A percentile compares a stretch with the other conserved stretches of the same genome.
Evolutionary conservation across 2,888 invertebrate species (phyloP).

Genomic region (Catonia carolina): DNA sequence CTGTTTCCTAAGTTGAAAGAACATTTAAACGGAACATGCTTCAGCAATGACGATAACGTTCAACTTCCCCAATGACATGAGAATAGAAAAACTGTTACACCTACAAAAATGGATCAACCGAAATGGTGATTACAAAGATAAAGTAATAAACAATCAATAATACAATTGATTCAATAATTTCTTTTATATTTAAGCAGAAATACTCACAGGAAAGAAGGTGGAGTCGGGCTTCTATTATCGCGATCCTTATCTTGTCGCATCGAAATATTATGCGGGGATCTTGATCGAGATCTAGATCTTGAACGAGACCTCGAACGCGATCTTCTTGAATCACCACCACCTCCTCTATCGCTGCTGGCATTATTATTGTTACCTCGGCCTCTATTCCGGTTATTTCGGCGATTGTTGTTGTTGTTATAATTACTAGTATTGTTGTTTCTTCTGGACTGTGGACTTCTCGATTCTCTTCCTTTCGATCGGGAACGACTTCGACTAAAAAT

Average conservation of each 20-base stretch:
- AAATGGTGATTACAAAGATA: too few relatives aligned
- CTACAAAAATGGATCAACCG: too few relatives aligned
- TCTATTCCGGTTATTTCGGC: not conserved
- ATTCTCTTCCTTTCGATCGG: conserved; percentile 39
- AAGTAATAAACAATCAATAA: too few relatives aligned
- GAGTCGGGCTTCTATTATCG: conserved; percentile 50
- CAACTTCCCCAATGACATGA: too few relatives aligned
- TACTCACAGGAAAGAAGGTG: conserved; percentile 70
- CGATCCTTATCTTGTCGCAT: conserved; percentile 36
- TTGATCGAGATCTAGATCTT: conserved; percentile 47
- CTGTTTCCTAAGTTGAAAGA: too few relatives aligned
- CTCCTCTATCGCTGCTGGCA: not conserved
- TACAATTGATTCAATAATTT: too few relatives aligned
- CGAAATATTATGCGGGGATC: conserved; percentile 45
- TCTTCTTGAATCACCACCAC: conserved; percentile 38
- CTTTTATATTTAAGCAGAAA: too few relatives aligned
- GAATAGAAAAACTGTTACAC: too few relatives aligned
- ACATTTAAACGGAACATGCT: too few relatives aligned
- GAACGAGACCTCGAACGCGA: conserved; percentile 45
- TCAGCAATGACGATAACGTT: too few relatives aligned
- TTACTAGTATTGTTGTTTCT: conserved; percentile 17
- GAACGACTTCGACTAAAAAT: conserved; percentile 45
- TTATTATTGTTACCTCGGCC: not conserved
- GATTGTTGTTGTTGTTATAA: conserved; percentile 13
- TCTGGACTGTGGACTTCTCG: conserved; percentile 21